These are phyloP conservation scores for Eciton burchellii DNA, from an alignment of 1,140 invertebrate species.

Conservation along the genomic window DNA sequence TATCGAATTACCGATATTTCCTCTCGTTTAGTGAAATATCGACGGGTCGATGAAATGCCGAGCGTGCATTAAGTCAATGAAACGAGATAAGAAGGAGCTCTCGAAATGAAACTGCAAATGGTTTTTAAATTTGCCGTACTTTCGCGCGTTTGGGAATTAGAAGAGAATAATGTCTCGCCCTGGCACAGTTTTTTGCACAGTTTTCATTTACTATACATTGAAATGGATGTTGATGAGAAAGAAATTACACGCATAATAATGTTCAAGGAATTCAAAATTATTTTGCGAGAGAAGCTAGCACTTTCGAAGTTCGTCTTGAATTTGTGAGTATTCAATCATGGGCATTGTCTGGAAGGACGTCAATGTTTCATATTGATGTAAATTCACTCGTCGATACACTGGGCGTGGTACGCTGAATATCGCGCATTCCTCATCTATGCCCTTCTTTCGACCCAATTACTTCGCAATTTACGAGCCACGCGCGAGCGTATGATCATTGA, in stretches of 20 bases:
- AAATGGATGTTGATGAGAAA: background rate
- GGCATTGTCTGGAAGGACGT: background rate
- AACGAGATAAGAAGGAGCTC: background rate
- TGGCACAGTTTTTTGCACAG: background rate
- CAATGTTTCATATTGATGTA: background rate
- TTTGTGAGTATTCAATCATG: background rate
- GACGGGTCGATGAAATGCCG: background rate
- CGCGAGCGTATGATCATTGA: conserved; percentile 6
- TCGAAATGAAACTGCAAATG: background rate
- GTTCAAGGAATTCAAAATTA: background rate
- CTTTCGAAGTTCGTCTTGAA: background rate
- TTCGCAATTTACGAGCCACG: background rate
- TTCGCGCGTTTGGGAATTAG: background rate
- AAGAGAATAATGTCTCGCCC: background rate
- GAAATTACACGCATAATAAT: background rate
- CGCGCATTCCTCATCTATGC: background rate
- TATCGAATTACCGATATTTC: background rate
- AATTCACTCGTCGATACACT: background rate
- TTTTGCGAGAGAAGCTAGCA: background rate
- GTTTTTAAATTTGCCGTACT: background rate
- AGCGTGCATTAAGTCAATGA: background rate
- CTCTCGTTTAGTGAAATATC: background rate
- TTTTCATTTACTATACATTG: background rate
- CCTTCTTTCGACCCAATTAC: background rate
- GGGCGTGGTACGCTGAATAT: background rate